These are phyloP conservation scores for Vandiemenella viatica DNA, from an alignment of 2,888 invertebrate genomes.

Conservation along the genomic window DNA sequence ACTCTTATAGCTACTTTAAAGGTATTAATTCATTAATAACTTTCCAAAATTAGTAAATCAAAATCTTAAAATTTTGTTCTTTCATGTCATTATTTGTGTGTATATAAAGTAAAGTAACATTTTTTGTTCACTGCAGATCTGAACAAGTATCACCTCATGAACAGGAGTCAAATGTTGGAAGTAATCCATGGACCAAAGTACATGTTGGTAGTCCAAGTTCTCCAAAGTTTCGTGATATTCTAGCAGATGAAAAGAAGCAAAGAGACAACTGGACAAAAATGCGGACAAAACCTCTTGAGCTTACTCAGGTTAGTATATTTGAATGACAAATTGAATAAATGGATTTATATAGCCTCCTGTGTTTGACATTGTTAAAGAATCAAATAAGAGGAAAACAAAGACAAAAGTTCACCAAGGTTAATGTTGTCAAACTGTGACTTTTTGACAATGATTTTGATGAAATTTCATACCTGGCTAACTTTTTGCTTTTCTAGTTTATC, in stretches of 20 bases:
- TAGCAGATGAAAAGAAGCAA: constrained; percentile 57
- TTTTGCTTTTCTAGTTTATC: too few relatives aligned
- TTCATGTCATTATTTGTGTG: too few relatives aligned
- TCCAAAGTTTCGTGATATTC: constrained; percentile 37
- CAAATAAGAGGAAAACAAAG: not conserved
- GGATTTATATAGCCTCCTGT: not conserved
- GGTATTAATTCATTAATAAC: too few relatives aligned
- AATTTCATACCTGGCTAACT: too few relatives aligned
- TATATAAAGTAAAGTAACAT: too few relatives aligned
- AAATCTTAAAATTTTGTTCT: too few relatives aligned
- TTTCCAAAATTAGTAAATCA: too few relatives aligned
- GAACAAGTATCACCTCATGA: too few relatives aligned
- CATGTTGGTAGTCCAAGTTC: not conserved
- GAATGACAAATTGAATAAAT: not conserved
- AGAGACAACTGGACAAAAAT: constrained; percentile 54
- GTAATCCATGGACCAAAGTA: not conserved
- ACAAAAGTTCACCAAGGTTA: not conserved
- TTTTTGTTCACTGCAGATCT: too few relatives aligned
- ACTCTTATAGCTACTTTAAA: too few relatives aligned
- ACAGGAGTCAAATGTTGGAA: not conserved
- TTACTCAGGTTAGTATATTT: constrained; percentile 55
- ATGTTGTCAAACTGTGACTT: not conserved
- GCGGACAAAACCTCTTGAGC: constrained; percentile 51
- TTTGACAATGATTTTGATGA: too few relatives aligned
- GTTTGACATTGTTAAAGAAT: too few relatives aligned